Evolutionary conservation across 2,113 vertebrate genomes (phyloP), one percentile per base, ranked within the genome.

Genomic region (Sakesphorus luctuosus): DNA sequence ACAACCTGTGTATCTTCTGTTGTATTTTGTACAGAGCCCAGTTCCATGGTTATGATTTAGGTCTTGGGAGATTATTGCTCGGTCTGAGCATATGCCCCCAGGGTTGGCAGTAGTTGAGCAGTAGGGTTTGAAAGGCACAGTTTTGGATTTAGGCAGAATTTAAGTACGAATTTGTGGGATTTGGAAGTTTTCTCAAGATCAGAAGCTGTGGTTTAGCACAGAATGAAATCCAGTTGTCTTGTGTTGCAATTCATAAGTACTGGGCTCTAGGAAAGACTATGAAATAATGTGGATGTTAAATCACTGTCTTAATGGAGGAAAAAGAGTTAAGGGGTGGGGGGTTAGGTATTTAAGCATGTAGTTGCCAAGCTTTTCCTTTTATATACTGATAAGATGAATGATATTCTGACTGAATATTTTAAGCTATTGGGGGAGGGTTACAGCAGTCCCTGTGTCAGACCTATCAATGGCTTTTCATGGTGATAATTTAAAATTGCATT

Each of bases 81-180:
- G 17, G 7, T 69, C 31, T 49, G 40, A 83, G n/a, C 17, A 26
- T 73, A 56, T 86, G 38, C 29, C 59, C 33, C 29, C 50, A 84
- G 56, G 8, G 7, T 7, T 90, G 50, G 73, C 80, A 89, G 55
- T 35, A 87, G 26, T 15, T 71, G 59, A 89, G 6, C 43, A 81
- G 46, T 35, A 43, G 35, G 29, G 35, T 95, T 93, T 88, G 43
- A 92, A 78, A 85, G 80, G 67, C 68, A 81, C 55, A 86, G 7
- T 93, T 95, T 90, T 65, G 56, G 61, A 90, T 9, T 87, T 65
- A 90, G 29, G 43, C 46, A 93, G 56, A 95, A 75, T 94, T 91
- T 89, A 89, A 63, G 18, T 63, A 86, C 17, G 73, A 93, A 93
- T 90, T 77, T 80, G 55, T 80, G 74, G 81, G 46, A 73, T 79